Evolutionary conservation across 2,113 vertebrate genomes (phyloP).

Genomic region (Caranx ignobilis): DNA sequence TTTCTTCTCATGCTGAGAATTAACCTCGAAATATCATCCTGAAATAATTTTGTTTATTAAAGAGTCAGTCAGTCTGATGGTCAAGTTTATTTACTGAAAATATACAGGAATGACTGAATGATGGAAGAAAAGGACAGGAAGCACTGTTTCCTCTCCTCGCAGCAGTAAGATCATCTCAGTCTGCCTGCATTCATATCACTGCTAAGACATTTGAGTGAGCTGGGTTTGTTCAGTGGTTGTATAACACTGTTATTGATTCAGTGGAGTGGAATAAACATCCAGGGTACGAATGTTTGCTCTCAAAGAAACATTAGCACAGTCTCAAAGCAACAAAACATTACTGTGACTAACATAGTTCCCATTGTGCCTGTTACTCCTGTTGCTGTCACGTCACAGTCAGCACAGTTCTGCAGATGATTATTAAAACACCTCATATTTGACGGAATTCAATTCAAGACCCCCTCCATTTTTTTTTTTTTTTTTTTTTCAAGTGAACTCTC

Average conservation of each 20-base stretch:
- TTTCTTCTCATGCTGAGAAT: background rate
- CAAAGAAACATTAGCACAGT: slow-evolving; percentile 5
- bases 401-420: background rate
- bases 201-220: background rate
- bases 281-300: background rate
- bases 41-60: background rate
- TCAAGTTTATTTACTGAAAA: slow-evolving; percentile 16
- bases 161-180: background rate
- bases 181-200: background rate
- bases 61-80: background rate
- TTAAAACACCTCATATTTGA: too few relatives aligned
- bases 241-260: slow-evolving; percentile 24
- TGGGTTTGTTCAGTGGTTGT: slow-evolving; percentile 21
- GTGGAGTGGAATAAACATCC: slow-evolving; percentile 11
- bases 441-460: too few relatives aligned
- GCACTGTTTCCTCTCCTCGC: background rate
- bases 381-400: background rate
- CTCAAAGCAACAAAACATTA: slow-evolving; percentile 26
- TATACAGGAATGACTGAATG: slow-evolving; percentile 17
- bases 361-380: background rate
- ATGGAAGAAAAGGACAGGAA: background rate
- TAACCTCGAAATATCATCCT: background rate
- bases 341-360: background rate
- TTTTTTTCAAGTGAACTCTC: slow-evolving; percentile 3
- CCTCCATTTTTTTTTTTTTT: too few relatives aligned